phyloP scores from a whole-genome alignment of 2,888 invertebrate species.

The Aplocera efformata region DNA sequence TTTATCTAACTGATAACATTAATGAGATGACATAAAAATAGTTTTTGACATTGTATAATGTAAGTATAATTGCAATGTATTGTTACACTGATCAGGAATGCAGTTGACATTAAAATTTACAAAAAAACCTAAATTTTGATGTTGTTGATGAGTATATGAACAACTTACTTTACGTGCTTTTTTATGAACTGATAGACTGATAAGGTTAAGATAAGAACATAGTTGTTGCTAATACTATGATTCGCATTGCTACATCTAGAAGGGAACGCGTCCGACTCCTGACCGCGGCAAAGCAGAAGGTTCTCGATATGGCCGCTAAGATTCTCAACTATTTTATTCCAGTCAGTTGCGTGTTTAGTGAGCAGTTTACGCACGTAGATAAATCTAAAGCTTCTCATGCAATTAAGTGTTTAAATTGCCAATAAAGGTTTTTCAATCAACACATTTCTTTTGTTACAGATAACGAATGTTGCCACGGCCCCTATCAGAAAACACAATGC shows the following conservation, averaged over 20 bases:
- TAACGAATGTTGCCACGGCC: constrained; percentile 71
- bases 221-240: constrained; percentile 34
- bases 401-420: constrained; percentile 48
- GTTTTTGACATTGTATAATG: too few relatives aligned
- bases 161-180: too few relatives aligned
- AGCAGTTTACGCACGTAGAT: constrained; percentile 43
- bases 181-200: too few relatives aligned
- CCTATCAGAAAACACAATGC: constrained; percentile 62
- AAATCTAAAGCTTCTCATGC: constrained; percentile 51
- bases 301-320: constrained; percentile 38
- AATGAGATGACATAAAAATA: constrained; percentile 2
- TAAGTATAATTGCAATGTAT: too few relatives aligned
- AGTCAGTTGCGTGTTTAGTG: constrained; percentile 46
- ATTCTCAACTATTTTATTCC: constrained; percentile 41
- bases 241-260: constrained; percentile 22
- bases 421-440: constrained; percentile 51
- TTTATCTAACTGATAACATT: constrained; percentile 7
- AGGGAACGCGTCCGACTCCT: constrained; percentile 17
- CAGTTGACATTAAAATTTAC: too few relatives aligned
- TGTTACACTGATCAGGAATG: constrained; percentile 4
- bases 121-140: too few relatives aligned
- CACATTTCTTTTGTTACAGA: constrained; percentile 71
- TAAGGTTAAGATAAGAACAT: constrained; percentile 32
- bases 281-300: constrained; percentile 28
- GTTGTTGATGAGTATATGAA: too few relatives aligned